A percentile compares a stretch with the other conserved stretches of the same genome.
These are phyloP conservation scores for Lottia scabra DNA, from an alignment of 2,888 invertebrate species.

Conservation along the genomic window DNA sequence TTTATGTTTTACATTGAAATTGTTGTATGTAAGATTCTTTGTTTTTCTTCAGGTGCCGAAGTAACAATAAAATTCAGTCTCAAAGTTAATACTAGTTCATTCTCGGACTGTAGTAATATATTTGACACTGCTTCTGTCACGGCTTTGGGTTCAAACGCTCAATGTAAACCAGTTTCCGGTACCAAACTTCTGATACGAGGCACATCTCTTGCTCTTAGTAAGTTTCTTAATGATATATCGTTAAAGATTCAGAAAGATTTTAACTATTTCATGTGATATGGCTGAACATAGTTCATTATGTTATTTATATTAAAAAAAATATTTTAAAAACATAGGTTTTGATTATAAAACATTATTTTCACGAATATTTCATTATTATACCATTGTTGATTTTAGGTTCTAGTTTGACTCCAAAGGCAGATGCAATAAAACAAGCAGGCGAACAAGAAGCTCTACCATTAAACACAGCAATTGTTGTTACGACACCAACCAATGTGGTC, in stretches of 20 bases:
- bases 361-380: no score
- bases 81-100: neutral
- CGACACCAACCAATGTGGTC: slow-evolving; percentile 16
- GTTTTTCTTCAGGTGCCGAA: slow-evolving; percentile 11
- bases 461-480: slow-evolving; percentile 12
- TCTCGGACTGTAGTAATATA: slow-evolving; percentile 1
- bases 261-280: no score
- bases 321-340: no score
- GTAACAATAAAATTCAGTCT: slow-evolving; percentile 3
- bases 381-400: no score
- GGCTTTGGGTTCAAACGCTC: slow-evolving; percentile 8
- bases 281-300: no score
- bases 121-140: slow-evolving; percentile 8
- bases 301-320: no score
- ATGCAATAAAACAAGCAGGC: slow-evolving; percentile 9
- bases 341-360: no score
- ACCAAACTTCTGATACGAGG: neutral
- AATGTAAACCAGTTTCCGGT: slow-evolving; percentile 7
- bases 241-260: no score
- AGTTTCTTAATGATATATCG: neutral
- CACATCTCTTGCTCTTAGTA: neutral
- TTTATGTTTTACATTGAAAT: no score
- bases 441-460: slow-evolving; percentile 13
- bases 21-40: no score
- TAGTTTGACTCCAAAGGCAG: slow-evolving; percentile 3